A percentile compares a stretch with the other conserved stretches of the same genome.
These are phyloP conservation scores for Calameuta filiformis DNA, from an alignment of 2,888 invertebrate genomes.

Conservation along the genomic window DNA sequence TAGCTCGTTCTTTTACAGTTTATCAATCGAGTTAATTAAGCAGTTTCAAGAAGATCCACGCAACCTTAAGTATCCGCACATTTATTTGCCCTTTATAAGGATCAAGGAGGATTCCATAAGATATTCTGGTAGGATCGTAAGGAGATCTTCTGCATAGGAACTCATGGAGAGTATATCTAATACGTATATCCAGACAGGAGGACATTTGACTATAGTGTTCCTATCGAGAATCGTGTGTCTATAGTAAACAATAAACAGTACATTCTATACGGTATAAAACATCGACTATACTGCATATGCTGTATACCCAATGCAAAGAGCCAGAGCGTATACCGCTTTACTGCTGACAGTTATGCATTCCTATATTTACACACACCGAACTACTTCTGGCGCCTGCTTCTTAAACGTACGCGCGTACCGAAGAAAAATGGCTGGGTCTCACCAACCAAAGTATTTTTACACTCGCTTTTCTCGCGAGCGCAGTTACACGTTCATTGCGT, in stretches of 20 bases:
- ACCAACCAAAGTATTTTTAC: neutral
- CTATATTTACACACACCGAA: neutral
- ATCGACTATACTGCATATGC: neutral
- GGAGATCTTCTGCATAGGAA: neutral
- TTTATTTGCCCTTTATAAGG: slow-evolving; percentile 23
- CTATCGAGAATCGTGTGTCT: neutral
- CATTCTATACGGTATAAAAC: neutral
- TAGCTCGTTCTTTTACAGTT: neutral
- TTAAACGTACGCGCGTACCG: neutral
- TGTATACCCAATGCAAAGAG: neutral
- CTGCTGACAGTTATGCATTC: neutral
- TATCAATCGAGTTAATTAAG: neutral
- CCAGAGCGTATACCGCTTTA: neutral
- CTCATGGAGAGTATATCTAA: neutral
- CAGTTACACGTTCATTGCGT: neutral
- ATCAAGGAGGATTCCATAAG: neutral
- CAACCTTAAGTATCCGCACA: slow-evolving; percentile 17
- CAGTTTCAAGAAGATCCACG: neutral
- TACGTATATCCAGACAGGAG: neutral
- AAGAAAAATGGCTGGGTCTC: neutral
- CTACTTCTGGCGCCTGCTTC: neutral
- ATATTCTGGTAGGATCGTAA: neutral
- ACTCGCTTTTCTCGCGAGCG: neutral
- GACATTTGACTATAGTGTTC: neutral
- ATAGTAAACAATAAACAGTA: neutral